Conservation (phyloP, 1,140 invertebrate species). For the Stegodyphus mimosarum region DNA sequence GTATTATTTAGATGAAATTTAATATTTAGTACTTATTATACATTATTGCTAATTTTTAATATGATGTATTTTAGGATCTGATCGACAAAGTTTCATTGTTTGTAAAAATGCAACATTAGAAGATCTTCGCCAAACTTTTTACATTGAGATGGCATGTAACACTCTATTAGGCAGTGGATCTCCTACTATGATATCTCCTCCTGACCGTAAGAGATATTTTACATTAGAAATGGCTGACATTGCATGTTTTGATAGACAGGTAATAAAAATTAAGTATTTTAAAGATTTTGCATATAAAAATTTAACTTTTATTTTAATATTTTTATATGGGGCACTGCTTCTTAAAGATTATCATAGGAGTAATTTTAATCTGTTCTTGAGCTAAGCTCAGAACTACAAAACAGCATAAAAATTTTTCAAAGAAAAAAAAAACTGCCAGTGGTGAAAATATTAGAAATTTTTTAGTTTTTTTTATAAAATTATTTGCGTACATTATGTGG, state of each 20-base stretch:
- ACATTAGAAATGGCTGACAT: constrained; percentile 69
- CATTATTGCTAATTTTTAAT: neutral
- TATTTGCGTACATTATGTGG: too few species aligned
- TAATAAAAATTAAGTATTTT: constrained; percentile 30
- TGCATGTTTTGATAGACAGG: constrained; percentile 68
- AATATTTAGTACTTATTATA: too few species aligned
- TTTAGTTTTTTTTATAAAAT: too few species aligned
- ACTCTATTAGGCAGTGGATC: constrained; percentile 70
- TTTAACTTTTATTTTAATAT: neutral
- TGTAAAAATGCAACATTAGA: constrained; percentile 43
- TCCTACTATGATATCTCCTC: constrained; percentile 68
- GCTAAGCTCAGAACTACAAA: too few species aligned
- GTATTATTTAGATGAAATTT: too few species aligned
- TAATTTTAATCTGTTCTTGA: too few species aligned
- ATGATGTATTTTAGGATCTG: constrained; percentile 16
- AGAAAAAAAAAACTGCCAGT: too few species aligned
- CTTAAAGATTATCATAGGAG: too few species aligned
- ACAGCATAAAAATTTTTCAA: too few species aligned
- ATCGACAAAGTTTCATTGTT: constrained; percentile 64
- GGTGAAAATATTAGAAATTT: too few species aligned
- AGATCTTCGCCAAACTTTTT: constrained; percentile 64
- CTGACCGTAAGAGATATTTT: constrained; percentile 68
- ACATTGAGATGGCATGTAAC: constrained; percentile 72
- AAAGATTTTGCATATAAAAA: neutral
- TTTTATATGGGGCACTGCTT: neutral